Base-by-base conservation (phyloP, 2,113 vertebrate species). In the Columba livia region DNA sequence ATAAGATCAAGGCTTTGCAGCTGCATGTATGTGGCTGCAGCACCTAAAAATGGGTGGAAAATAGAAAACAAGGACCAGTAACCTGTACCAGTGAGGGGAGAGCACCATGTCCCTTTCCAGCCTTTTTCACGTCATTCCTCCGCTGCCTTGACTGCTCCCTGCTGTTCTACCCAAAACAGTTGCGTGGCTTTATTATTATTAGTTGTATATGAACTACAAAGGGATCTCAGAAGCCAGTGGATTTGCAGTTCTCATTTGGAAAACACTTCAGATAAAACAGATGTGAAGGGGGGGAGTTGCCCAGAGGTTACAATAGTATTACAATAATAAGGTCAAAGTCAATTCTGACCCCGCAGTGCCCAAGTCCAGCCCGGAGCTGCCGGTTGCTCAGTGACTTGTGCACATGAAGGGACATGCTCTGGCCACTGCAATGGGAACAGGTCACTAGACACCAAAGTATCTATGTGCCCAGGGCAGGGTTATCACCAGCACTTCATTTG, bases 81-180 rank as follows among this genome's bases (percentile, higher is more conserved):
- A 44, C 53, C 44, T 10, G 26, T 11, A 51, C 60, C 3, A 21
- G 64, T 11, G 2, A 26, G 32, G 13, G 56, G 26, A 36, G 3
- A 70, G 48, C 7, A 3, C 1, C 19, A 2, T 0, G 34, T 0
- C 28, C 28, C 53, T n/a, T 25, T 1, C 34, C 89, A 57, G 40
- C 40, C 75, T 47, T 47, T 6, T 8, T 44, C n/a, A 2, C 29
- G 6, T 8, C 44, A 2, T 1, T 15, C 65, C 71, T 50, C 56
- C 34, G 65, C 80, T 38, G 32, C 60, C 51, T 32, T 1, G 0
- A 6, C 28, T 32, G 61, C 58, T 61, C 88, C 48, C 70, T 48
- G 32, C 10, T 19, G 1, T 12, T 18, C 34, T 0, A 7, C 83
- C 84, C 61, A 15, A 4, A 60, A 12, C 79, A 56, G 6, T 4